Evolutionary conservation across 1,140 invertebrate genomes (phyloP).

Genomic region (Harpegnathos saltator): DNA sequence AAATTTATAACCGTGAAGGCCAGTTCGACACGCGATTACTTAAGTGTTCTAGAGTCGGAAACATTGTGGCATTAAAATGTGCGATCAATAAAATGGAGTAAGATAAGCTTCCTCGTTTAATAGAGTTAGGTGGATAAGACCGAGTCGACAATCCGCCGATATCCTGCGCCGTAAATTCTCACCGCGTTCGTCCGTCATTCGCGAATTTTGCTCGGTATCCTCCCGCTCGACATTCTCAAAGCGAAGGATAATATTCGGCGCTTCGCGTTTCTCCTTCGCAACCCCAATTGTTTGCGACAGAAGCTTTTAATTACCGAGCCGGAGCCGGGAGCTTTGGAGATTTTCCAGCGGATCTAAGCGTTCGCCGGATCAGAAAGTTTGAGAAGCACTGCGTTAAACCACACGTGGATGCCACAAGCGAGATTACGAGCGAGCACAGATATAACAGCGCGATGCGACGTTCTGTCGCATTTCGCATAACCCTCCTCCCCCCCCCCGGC

Average conservation of each 20-base stretch:
- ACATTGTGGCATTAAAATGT: constrained; percentile 3
- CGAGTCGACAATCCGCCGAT: not conserved
- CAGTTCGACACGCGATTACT: constrained; percentile 6
- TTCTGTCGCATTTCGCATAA: constrained; percentile 12
- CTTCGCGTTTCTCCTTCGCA: not conserved
- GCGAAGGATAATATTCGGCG: not conserved
- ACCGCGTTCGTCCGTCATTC: not conserved
- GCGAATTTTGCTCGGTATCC: not conserved
- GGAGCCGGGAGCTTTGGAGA: not conserved
- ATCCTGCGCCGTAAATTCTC: not conserved
- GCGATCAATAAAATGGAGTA: constrained; percentile 10
- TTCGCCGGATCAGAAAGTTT: constrained; percentile 31
- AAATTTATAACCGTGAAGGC: constrained; percentile 36
- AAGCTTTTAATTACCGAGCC: constrained; percentile 13
- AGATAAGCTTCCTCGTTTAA: constrained; percentile 15
- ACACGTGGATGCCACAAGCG: constrained; percentile 17
- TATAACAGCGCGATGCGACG: constrained; percentile 43
- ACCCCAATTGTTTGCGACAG: not conserved
- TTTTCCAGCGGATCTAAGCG: constrained; percentile 12
- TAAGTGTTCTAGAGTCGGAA: not conserved
- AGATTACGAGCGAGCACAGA: constrained; percentile 28
- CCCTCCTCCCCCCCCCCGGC: too few species aligned
- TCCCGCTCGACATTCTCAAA: not conserved
- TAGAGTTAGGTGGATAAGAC: not conserved
- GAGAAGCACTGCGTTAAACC: constrained; percentile 27